These are phyloP conservation scores for Cyprinodon diabolis DNA, from an alignment of 2,797 vertebrate genomes.

Conservation along the genomic window DNA sequence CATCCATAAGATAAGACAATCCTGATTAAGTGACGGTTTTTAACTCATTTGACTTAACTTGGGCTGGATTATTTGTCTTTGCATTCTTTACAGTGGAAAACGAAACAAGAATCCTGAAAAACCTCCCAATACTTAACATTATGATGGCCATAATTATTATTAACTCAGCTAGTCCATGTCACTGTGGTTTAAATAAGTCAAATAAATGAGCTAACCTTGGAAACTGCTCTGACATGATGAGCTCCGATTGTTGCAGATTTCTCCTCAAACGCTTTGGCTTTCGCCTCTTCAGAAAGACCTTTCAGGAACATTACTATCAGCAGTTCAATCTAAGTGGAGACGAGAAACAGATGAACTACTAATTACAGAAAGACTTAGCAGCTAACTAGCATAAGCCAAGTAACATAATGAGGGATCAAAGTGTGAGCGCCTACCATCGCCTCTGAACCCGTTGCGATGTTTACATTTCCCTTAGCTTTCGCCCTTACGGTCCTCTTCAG, in stretches of 20 bases:
- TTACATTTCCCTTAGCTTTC: constrained; percentile 53
- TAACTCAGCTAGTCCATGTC: neutral
- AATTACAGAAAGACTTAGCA: neutral
- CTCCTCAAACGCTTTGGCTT: constrained; percentile 84
- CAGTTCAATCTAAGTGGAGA: constrained; percentile 86
- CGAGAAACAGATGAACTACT: fast-evolving
- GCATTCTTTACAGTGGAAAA: neutral
- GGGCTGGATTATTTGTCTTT: too few relatives aligned
- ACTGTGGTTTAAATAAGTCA: neutral
- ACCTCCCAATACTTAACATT: neutral
- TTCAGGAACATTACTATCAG: constrained; percentile 86
- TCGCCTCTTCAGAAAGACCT: constrained; percentile 88
- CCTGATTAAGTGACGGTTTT: neutral
- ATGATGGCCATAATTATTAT: neutral
- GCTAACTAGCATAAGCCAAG: neutral
- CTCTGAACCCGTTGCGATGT: constrained; percentile 54
- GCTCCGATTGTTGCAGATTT: constrained; percentile 84
- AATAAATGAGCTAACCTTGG: constrained; percentile 64
- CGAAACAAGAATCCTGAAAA: neutral
- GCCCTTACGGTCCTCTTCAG: constrained; percentile 57
- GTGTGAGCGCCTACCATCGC: constrained; percentile 60
- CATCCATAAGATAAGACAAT: too few relatives aligned
- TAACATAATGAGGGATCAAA: fast-evolving
- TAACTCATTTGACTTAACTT: neutral
- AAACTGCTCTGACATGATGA: constrained; percentile 83